Evolutionary conservation across 2,888 invertebrate species (phyloP).

Genomic region (Habrosyne pyritoides): DNA sequence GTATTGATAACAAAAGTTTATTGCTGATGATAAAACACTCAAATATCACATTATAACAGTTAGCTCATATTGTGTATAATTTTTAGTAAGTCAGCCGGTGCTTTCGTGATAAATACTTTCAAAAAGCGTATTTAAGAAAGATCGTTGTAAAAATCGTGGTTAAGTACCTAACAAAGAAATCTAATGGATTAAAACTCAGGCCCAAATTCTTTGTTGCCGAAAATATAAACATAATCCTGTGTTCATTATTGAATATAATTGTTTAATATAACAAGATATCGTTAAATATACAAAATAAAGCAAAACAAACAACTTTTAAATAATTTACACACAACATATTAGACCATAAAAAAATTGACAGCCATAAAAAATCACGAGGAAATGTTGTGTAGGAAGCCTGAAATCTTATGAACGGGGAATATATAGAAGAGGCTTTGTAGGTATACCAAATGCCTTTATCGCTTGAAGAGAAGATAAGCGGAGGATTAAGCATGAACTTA

Average conservation of each 20-base stretch:
- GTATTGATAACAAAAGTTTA: not conserved
- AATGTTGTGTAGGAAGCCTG: conserved; percentile 17
- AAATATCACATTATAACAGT: not conserved
- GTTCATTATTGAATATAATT: not conserved
- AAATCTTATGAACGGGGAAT: conserved; percentile 32
- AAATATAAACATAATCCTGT: not conserved
- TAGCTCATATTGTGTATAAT: not conserved
- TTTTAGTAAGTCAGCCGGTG: not conserved
- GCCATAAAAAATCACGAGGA: conserved; percentile 50
- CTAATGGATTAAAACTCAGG: not conserved
- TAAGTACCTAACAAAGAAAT: not conserved
- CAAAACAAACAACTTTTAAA: conserved; percentile 7
- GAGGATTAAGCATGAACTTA: not conserved
- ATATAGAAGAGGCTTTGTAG: conserved; percentile 5
- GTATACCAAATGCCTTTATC: not conserved
- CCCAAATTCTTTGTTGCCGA: not conserved
- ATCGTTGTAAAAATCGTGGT: not conserved
- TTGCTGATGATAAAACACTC: not conserved
- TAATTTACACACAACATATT: conserved; percentile 19
- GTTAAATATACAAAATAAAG: conserved; percentile 9
- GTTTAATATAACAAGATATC: conserved; percentile 6
- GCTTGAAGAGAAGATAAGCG: not conserved
- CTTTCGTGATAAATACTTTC: not conserved
- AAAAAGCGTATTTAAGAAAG: not conserved
- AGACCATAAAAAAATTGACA: conserved; percentile 38